These are phyloP conservation scores for Acanthococcus lagerstroemiae DNA, from an alignment of 2,888 invertebrate species.

Conservation along the genomic window DNA sequence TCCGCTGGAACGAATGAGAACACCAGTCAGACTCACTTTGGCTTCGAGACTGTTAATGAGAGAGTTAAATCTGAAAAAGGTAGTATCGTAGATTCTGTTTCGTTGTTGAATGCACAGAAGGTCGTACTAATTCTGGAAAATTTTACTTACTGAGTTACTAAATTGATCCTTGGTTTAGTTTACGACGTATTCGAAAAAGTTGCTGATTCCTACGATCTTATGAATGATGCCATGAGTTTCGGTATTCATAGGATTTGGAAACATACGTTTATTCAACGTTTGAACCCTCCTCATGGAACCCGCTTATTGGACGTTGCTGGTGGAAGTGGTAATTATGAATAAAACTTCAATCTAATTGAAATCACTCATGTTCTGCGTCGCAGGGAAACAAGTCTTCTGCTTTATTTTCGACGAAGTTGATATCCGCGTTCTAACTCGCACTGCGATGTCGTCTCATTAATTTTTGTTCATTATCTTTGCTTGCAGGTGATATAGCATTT, in stretches of 20 bases:
- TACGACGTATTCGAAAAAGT: slow-evolving; percentile 90
- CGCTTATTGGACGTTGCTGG: slow-evolving; percentile 89
- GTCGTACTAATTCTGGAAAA: too few relatives aligned
- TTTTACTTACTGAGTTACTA: neutral
- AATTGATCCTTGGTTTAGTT: slow-evolving; percentile 52
- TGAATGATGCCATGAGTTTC: slow-evolving; percentile 97
- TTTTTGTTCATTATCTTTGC: neutral
- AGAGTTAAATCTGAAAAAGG: slow-evolving; percentile 36
- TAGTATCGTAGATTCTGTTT: slow-evolving; percentile 21
- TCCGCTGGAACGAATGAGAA: neutral
- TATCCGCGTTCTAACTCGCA: too few relatives aligned
- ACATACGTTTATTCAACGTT: slow-evolving; percentile 71
- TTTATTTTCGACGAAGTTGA: too few relatives aligned
- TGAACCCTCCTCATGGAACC: slow-evolving; percentile 66
- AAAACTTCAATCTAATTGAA: too few relatives aligned
- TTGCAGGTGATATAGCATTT: slow-evolving; percentile 81
- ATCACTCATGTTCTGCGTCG: too few relatives aligned
- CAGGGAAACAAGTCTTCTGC: too few relatives aligned
- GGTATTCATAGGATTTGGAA: slow-evolving; percentile 97
- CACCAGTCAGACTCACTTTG: slow-evolving; percentile 37
- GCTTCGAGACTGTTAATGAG: slow-evolving; percentile 38
- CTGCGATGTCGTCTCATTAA: neutral
- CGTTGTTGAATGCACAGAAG: too few relatives aligned
- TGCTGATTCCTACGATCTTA: slow-evolving; percentile 83
- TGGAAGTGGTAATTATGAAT: slow-evolving; percentile 89